Percentiles rank a stretch among this genome's conserved stretches.
Conservation (phyloP, 2,888 invertebrate genomes). For the Parnassius glacialis region DNA sequence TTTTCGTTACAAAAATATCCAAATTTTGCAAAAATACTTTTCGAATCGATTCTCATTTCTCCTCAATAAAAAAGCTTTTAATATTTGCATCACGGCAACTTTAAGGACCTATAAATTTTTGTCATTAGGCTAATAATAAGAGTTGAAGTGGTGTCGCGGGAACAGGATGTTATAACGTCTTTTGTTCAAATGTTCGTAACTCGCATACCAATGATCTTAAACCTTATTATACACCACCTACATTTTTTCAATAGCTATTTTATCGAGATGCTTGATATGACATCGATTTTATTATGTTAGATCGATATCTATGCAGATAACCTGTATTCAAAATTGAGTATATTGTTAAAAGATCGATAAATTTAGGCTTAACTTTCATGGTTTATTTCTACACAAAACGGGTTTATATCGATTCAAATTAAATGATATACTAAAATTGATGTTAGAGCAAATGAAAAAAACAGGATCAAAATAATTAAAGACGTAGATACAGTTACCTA, state of each 20-base stretch:
- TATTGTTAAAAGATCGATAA: slow-evolving; percentile 18
- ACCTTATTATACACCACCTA: slow-evolving; percentile 45
- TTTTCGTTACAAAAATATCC: slow-evolving; percentile 28
- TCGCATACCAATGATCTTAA: slow-evolving; percentile 73
- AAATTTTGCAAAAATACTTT: slow-evolving; percentile 26
- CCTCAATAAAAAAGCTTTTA: slow-evolving; percentile 50
- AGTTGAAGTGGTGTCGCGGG: slow-evolving; percentile 63
- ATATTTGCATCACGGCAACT: slow-evolving; percentile 74
- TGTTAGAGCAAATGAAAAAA: no score
- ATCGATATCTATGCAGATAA: slow-evolving; percentile 25
- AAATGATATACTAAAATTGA: no score
- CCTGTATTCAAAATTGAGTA: slow-evolving; percentile 11
- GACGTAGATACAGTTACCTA: background rate
- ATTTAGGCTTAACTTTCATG: slow-evolving; percentile 12
- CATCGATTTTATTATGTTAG: slow-evolving; percentile 26
- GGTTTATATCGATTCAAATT: no score
- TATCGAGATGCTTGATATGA: slow-evolving; percentile 35
- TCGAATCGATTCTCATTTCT: slow-evolving; percentile 43
- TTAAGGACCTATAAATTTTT: slow-evolving; percentile 78
- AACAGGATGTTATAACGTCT: slow-evolving; percentile 79
- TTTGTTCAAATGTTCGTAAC: slow-evolving; percentile 69
- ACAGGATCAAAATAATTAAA: no score
- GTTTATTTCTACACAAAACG: background rate
- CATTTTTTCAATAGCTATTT: slow-evolving; percentile 50
- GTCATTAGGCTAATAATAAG: slow-evolving; percentile 79